Evolutionary conservation across 2,888 invertebrate species (phyloP), one percentile per base, ranked within the genome.

Genomic region (Apantesis nais): DNA sequence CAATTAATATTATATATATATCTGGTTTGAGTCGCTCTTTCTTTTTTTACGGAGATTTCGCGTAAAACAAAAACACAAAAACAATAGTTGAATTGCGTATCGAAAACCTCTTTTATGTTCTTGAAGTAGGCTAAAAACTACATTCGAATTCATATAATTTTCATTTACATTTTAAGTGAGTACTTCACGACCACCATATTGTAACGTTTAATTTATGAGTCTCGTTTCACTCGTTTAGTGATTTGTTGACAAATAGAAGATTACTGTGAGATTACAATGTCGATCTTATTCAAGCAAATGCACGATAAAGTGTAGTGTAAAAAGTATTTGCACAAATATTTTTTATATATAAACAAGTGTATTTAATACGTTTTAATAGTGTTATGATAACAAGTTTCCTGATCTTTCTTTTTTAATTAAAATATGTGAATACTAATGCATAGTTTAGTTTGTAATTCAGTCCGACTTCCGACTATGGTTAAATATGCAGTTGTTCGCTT

Each of bases 361-460:
- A 16, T 29, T 5, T 3, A 29, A 7, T 7, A 58, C 58, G 29
- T 58, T 29, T 16, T 58, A 58, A 58, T 16, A 29, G 14, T 58
- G 16, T 58, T 29, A 29, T 8, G 16, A 29, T 29, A 7, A 58
- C 16, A 14, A 58, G 8, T 7, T 58, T 58, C 25, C 29, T 58
- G 58, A 16, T 58, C 25, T 58, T 58, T 55, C 25, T 55, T 58
- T 44, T 29, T 29, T 25, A 25, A 58, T 58, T 58, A 1, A 29
- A 29, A 16, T 29, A 16, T 8, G 16, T 29, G 29, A 58, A 16
- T 58, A 16, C 29, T 14, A 58, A 16, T 58, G 25, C 29, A 16
- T 58, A 58, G 58, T 58, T 58, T 16, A 58, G 29, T 55, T 58
- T 58, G 25, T 58, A 58, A 58, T 29, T 58, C 58, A 58, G 58